A percentile compares a stretch with the other conserved stretches of the same genome.
phyloP scores from a whole-genome alignment of 2,888 invertebrate genomes.

The Auanema freiburgensis region DNA sequence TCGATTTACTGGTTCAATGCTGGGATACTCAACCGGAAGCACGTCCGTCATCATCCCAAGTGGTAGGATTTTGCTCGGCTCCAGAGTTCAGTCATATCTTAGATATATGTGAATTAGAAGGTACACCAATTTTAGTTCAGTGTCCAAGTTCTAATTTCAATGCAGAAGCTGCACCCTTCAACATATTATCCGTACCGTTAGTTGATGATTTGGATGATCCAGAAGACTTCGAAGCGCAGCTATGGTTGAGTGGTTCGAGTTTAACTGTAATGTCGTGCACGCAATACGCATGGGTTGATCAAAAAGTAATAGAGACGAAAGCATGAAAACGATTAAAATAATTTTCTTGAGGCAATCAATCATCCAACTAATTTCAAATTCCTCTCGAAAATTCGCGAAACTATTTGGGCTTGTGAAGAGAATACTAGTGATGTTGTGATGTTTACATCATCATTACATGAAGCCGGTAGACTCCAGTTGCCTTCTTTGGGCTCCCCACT shows the following conservation, averaged over 20 bases:
- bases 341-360: slow-evolving; percentile 17
- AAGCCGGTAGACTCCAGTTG: slow-evolving; percentile 29
- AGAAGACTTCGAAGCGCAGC: slow-evolving; percentile 39
- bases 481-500: slow-evolving; percentile 33
- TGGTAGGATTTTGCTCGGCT: slow-evolving; percentile 72
- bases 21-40: slow-evolving; percentile 82
- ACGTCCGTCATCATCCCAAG: slow-evolving; percentile 89
- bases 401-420: slow-evolving; percentile 38
- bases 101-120: slow-evolving; percentile 77
- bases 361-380: slow-evolving; percentile 25
- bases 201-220: slow-evolving; percentile 36
- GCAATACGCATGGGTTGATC: slow-evolving; percentile 63
- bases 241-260: slow-evolving; percentile 54
- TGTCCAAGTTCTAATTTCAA: not conserved
- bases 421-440: slow-evolving; percentile 30
- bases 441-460: slow-evolving; percentile 32
- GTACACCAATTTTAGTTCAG: not conserved
- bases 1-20: slow-evolving; percentile 92
- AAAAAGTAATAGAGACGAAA: no score
- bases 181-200: slow-evolving; percentile 26
- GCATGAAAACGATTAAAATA: no score
- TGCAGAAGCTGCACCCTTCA: slow-evolving; percentile 30
- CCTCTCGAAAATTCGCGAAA: slow-evolving; percentile 31
- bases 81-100: slow-evolving; percentile 86
- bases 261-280: slow-evolving; percentile 63